Percentiles rank a stretch among this genome's conserved stretches.
phyloP scores from a whole-genome alignment of 2,888 invertebrate genomes.

The Heliconius hortense region DNA sequence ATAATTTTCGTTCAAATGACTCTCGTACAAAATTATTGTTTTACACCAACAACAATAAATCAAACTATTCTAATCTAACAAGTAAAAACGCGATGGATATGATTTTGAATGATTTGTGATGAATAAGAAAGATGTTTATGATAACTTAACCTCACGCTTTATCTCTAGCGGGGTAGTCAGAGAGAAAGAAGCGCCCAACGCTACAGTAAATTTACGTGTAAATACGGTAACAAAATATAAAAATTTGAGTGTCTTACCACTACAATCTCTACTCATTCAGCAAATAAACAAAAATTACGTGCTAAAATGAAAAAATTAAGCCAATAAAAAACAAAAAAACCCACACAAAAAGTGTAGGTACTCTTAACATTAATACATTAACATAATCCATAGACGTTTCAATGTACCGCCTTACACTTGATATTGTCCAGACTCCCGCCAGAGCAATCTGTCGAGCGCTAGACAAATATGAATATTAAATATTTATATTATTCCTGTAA shows the following conservation, averaged over 20 bases:
- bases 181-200: no score
- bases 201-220: no score
- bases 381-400: conserved; percentile 15
- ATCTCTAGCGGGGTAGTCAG: no score
- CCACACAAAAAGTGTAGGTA: conserved; percentile 6
- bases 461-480: conserved; percentile 69
- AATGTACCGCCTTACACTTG: conserved; percentile 35
- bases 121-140: neutral
- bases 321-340: neutral
- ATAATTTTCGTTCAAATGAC: neutral
- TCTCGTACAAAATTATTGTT: neutral
- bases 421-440: conserved; percentile 58
- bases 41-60: neutral
- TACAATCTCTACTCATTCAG: neutral
- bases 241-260: neutral
- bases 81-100: no score
- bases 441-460: conserved; percentile 55
- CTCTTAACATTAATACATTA: conserved; percentile 14
- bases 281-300: neutral
- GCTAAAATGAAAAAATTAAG: neutral
- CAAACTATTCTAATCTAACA: no score
- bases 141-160: no score
- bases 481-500: conserved; percentile 70
- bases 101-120: neutral
- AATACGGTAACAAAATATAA: neutral